Percentiles rank a stretch among this genome's conserved stretches.
These are phyloP conservation scores for Pimephales promelas DNA, from an alignment of 2,113 vertebrate genomes.

Conservation along the genomic window DNA sequence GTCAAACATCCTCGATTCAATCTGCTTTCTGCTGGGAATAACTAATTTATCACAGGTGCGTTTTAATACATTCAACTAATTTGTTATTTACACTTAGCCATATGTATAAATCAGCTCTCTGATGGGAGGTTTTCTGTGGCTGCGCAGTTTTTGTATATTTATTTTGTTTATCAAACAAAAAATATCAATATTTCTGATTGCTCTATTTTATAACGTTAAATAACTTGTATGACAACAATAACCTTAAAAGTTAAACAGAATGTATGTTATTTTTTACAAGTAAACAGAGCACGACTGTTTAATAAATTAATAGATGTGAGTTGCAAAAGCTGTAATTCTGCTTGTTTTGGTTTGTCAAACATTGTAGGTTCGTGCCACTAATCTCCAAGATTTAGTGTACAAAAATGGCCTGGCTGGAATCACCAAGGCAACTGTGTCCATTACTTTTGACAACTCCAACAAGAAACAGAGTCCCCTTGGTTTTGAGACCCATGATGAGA, in stretches of 20 bases:
- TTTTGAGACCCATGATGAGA: slow-evolving; percentile 89
- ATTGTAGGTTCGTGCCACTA: slow-evolving; percentile 85
- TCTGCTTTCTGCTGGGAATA: slow-evolving; percentile 95
- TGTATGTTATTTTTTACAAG: too few relatives aligned
- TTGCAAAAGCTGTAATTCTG: background rate
- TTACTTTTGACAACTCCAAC: slow-evolving; percentile 93
- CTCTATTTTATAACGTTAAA: background rate
- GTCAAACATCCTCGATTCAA: slow-evolving; percentile 94
- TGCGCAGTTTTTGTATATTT: background rate
- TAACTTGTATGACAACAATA: background rate
- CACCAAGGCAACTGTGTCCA: slow-evolving; percentile 89
- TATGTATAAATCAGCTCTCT: background rate
- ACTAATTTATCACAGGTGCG: slow-evolving; percentile 87
- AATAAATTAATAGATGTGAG: background rate
- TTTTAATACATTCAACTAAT: background rate
- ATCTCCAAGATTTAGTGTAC: slow-evolving; percentile 92
- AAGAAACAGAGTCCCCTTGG: slow-evolving; percentile 92
- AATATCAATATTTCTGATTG: background rate
- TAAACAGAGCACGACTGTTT: background rate
- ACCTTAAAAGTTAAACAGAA: too few relatives aligned
- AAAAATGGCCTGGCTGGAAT: slow-evolving; percentile 94
- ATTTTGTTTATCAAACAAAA: background rate
- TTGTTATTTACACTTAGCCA: background rate
- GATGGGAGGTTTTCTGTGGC: background rate
- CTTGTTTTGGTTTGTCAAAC: background rate